phyloP scores from a whole-genome alignment of 2,797 vertebrate species.

The Microcaecilia unicolor region DNA sequence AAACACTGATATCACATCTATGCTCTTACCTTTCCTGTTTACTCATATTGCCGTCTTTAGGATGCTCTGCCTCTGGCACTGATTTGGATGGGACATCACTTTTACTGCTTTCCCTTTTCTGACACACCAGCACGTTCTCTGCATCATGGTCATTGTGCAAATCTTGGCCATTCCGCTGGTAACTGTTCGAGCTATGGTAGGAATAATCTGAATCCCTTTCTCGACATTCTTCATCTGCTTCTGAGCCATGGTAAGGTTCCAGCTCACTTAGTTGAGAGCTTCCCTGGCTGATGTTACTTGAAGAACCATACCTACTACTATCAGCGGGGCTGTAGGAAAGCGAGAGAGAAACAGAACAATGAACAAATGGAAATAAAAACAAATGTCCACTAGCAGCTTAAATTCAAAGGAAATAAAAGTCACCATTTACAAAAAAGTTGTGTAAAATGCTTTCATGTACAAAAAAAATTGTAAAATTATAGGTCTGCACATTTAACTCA shows the following conservation, averaged over 20 bases:
- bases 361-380: too few species aligned
- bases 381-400: too few species aligned
- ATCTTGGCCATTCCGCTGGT: conserved; percentile 45
- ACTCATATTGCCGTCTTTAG: conserved; percentile 9
- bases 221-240: conserved; percentile 69
- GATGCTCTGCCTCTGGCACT: conserved; percentile 29
- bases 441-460: too few species aligned
- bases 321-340: conserved; percentile 72
- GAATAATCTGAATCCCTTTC: conserved; percentile 62
- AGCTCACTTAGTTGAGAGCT: conserved; percentile 88
- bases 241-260: conserved; percentile 72
- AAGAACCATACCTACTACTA: conserved; percentile 88
- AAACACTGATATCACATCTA: too few species aligned
- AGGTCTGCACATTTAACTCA: too few species aligned
- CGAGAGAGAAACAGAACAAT: conserved; percentile 12
- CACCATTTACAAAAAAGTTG: too few species aligned
- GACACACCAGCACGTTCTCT: conserved; percentile 14
- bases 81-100: conserved; percentile 5
- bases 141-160: conserved; percentile 29
- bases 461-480: too few species aligned
- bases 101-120: conserved; percentile 14
- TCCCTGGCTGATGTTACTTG: conserved; percentile 87
- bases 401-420: too few species aligned
- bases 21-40: conserved; percentile 44
- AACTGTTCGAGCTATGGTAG: conserved; percentile 58